These are phyloP conservation scores for Glaucopsyche alexis DNA, from an alignment of 2,888 invertebrate species.

Conservation along the genomic window DNA sequence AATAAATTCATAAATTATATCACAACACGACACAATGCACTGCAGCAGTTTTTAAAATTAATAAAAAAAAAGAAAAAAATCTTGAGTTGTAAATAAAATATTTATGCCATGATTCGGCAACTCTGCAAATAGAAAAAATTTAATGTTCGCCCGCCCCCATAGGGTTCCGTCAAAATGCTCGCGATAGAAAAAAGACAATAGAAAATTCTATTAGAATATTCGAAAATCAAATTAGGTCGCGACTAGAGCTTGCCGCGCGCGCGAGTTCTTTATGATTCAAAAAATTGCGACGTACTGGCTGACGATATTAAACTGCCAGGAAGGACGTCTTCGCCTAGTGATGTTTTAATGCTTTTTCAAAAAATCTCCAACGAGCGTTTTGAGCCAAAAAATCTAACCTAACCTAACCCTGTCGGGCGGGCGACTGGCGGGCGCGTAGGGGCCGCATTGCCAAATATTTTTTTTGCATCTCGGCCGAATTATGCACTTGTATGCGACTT, in stretches of 20 bases:
- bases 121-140: slow-evolving; percentile 58
- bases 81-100: slow-evolving; percentile 53
- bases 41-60: slow-evolving; percentile 60
- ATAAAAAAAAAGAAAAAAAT: slow-evolving; percentile 52
- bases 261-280: slow-evolving; percentile 63
- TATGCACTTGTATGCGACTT: slow-evolving; percentile 81
- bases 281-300: slow-evolving; percentile 69
- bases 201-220: slow-evolving; percentile 46
- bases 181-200: slow-evolving; percentile 46
- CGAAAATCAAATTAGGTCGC: slow-evolving; percentile 60
- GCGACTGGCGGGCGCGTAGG: slow-evolving; percentile 79
- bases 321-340: slow-evolving; percentile 65
- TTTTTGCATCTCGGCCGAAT: slow-evolving; percentile 81
- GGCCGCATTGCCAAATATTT: slow-evolving; percentile 81
- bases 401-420: slow-evolving; percentile 80
- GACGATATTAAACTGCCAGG: slow-evolving; percentile 57
- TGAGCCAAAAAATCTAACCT: slow-evolving; percentile 80
- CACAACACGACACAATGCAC: slow-evolving; percentile 77
- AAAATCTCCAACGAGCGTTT: slow-evolving; percentile 76
- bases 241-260: slow-evolving; percentile 53
- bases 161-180: slow-evolving; percentile 60
- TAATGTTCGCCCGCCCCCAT: slow-evolving; percentile 54
- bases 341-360: slow-evolving; percentile 66
- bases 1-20: slow-evolving; percentile 57
- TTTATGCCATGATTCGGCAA: slow-evolving; percentile 58